Evolutionary conservation across 2,113 vertebrate genomes (phyloP), one percentile per base, ranked within the genome.

Genomic region (Typhlomys cinereus): DNA sequence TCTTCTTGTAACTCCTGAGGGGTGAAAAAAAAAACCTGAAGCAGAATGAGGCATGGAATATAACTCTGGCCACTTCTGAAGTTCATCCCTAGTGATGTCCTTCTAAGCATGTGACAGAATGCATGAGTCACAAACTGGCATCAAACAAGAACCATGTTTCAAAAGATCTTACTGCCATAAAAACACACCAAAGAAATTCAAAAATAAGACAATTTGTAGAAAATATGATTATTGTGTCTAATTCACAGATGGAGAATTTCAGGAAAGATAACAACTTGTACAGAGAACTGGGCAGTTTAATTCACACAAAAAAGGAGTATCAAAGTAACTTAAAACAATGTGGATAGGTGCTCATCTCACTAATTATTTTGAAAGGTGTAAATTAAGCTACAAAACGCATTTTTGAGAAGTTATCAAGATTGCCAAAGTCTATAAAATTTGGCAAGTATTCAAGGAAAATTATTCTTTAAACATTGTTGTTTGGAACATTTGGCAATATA

Each of bases 311-410:
- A 71, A 79, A 90, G 36, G 27, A 31, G 61, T 57, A 89, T 39
- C 64, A 54, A 84, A 80, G 66, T 64, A 89, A 18, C 39, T 91
- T 83, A 75, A 95, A 89, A 87, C 67, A 79, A 93, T 87, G 84
- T 89, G 80, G 83, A 36, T 79, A 88, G 83, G 90, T 91, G 62
- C 48, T 95, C 91, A 94, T 39, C 21, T 90, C 85, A 91, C 80
- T 93, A 94, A 94, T 94, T 96, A 93, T 87, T 89, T 71, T 81
- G 50, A 52, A 84, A 92, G 92, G 93, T 96, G 92, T 74, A 95
- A 97, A 96, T 95, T 78, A 78, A 92, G 73, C 67, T 84, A 92
- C 79, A 93, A 89, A 67, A 64, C 46, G 36, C 12, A 80, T 80
- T 78, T 69, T 36, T 13, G 44, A 20, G 20, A 94, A 88, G 23